A percentile compares a stretch with the other conserved stretches of the same genome.
phyloP scores from a whole-genome alignment of 2,797 vertebrate species.

The Gallinago nigripennis region DNA sequence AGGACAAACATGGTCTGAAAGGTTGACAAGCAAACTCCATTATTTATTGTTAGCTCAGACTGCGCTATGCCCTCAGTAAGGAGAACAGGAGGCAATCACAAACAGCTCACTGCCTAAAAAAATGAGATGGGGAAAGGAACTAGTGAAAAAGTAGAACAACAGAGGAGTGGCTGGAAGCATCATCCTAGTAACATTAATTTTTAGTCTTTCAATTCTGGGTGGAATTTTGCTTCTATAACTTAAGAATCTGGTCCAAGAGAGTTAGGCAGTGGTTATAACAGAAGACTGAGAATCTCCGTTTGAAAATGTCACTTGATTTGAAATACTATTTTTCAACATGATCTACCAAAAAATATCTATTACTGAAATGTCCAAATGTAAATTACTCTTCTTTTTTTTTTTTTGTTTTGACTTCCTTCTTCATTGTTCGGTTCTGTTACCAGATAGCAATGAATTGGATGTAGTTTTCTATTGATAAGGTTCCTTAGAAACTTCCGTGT shows the following conservation, averaged over 20 bases:
- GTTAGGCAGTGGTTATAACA: background rate
- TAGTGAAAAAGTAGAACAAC: background rate
- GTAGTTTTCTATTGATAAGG: background rate
- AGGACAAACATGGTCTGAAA: background rate
- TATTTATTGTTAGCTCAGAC: background rate
- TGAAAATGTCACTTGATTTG: background rate
- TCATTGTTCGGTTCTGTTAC: background rate
- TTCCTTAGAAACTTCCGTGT: background rate
- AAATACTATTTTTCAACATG: background rate
- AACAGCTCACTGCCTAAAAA: background rate
- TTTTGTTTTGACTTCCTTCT: background rate
- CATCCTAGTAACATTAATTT: background rate
- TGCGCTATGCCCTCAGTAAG: background rate
- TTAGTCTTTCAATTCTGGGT: background rate
- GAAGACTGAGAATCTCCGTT: background rate
- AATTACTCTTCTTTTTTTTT: background rate
- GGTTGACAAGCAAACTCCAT: background rate
- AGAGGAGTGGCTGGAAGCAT: background rate
- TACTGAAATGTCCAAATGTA: background rate
- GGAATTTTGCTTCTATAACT: background rate
- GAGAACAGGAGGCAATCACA: background rate
- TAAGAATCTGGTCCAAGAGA: background rate
- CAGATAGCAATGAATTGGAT: background rate
- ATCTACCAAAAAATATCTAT: background rate
- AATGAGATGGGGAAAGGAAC: background rate